These are phyloP conservation scores for Ciconia stormi DNA, from an alignment of 2,113 vertebrate genomes.

Conservation along the genomic window DNA sequence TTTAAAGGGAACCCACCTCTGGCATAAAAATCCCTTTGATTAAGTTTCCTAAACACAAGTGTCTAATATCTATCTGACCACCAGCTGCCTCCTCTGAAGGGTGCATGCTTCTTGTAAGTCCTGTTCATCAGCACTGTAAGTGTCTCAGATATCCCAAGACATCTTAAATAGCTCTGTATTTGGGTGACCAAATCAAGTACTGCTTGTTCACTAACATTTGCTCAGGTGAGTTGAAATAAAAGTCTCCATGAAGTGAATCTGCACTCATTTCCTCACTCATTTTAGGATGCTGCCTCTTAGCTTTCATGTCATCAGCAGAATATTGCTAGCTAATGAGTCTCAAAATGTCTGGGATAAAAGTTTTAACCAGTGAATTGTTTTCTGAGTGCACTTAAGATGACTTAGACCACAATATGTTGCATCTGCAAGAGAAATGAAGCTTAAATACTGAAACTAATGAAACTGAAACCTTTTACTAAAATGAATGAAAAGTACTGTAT, in stretches of 20 bases:
- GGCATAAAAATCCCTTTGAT: neutral
- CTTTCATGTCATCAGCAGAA: neutral
- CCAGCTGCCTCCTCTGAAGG: neutral
- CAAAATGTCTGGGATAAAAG: neutral
- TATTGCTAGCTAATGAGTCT: neutral
- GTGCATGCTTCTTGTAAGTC: neutral
- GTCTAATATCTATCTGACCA: neutral
- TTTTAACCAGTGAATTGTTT: neutral
- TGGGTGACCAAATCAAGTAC: accelerated
- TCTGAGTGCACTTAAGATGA: neutral
- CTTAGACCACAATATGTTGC: neutral
- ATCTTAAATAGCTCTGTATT: neutral
- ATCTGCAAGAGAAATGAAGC: neutral
- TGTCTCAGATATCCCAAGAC: neutral
- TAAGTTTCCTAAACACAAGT: neutral
- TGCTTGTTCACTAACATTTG: neutral
- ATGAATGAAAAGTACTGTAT: neutral
- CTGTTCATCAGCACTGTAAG: neutral
- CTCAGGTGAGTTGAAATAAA: neutral
- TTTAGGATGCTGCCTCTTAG: neutral
- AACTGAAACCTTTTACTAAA: neutral
- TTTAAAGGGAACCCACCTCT: neutral
- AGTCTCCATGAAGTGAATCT: neutral
- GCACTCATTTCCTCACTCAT: neutral
- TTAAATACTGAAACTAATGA: neutral